Conservation (phyloP, 37 sponge, comb jelly and placozoan genomes). For the Ianthella basta region DNA sequence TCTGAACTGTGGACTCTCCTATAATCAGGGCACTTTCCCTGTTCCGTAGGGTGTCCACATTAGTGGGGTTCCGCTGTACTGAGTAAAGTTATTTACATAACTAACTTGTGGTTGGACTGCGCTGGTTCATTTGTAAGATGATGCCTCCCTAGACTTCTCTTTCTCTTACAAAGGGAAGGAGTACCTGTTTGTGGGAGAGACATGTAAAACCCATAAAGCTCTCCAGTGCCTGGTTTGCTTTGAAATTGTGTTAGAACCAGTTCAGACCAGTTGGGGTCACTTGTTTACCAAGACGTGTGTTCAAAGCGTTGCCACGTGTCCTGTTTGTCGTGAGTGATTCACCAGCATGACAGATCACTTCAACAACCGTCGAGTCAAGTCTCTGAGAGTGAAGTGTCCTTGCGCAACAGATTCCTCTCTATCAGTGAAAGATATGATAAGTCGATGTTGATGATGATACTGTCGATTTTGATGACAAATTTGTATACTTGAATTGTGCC, state of each 20-base stretch:
- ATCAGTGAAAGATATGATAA: too few relatives aligned
- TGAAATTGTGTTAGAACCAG: not conserved
- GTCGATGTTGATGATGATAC: too few relatives aligned
- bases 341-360: constrained; percentile 21
- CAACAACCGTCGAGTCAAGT: not conserved
- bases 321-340: not conserved
- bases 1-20: too few relatives aligned
- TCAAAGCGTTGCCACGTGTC: not conserved
- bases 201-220: not conserved
- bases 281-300: not conserved
- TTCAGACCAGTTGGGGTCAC: constrained; percentile 31
- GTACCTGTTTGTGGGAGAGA: constrained; percentile 14
- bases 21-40: too few relatives aligned
- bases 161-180: constrained; percentile 22
- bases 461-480: too few relatives aligned
- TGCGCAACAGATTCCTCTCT: too few relatives aligned
- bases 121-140: too few relatives aligned
- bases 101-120: too few relatives aligned
- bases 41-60: too few relatives aligned
- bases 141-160: not conserved
- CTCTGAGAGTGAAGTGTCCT: constrained; percentile 11
- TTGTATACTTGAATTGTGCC: too few relatives aligned
- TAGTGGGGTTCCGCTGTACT: too few relatives aligned
- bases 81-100: too few relatives aligned
- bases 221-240: constrained; percentile 4